Percentiles rank a stretch among this genome's conserved stretches.
Evolutionary conservation across 1,140 invertebrate genomes (phyloP).

Genomic region (Sitophilus oryzae): DNA sequence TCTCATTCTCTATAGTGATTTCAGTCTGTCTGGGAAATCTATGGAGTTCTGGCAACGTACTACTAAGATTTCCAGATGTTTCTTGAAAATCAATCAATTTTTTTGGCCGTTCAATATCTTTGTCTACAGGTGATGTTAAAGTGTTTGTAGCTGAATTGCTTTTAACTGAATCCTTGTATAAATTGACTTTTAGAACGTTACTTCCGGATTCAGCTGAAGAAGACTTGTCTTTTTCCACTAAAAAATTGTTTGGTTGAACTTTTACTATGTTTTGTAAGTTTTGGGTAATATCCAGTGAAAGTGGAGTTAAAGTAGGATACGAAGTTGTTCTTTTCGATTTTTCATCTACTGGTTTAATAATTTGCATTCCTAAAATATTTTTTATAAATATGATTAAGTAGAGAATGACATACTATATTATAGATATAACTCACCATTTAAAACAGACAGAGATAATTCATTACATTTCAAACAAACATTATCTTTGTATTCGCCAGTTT

Average conservation of each 20-base stretch:
- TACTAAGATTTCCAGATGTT: too few species aligned
- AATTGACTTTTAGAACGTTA: background rate
- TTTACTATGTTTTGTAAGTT: conserved; percentile 36
- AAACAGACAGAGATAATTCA: conserved; percentile 32
- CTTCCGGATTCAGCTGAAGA: background rate
- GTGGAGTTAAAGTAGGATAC: conserved; percentile 8
- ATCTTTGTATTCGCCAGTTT: conserved; percentile 53
- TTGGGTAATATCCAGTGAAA: conserved; percentile 6
- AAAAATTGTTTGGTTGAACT: conserved; percentile 42
- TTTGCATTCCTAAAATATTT: conserved; percentile 9
- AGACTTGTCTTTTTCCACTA: conserved; percentile 23
- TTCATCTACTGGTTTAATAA: conserved; percentile 18
- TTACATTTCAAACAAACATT: conserved; percentile 55
- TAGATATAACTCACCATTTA: conserved; percentile 7
- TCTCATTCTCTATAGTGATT: background rate
- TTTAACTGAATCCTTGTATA: conserved; percentile 1
- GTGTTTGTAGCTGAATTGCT: background rate
- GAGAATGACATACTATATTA: background rate
- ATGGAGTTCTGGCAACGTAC: background rate
- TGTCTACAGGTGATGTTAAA: background rate
- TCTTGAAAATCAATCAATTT: conserved; percentile 19
- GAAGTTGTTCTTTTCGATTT: conserved; percentile 4
- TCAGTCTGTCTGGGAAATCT: background rate
- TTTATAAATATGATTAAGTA: background rate
- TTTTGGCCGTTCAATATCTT: background rate